These are phyloP conservation scores for Tachina fera DNA, from an alignment of 2,888 invertebrate genomes.

Conservation along the genomic window DNA sequence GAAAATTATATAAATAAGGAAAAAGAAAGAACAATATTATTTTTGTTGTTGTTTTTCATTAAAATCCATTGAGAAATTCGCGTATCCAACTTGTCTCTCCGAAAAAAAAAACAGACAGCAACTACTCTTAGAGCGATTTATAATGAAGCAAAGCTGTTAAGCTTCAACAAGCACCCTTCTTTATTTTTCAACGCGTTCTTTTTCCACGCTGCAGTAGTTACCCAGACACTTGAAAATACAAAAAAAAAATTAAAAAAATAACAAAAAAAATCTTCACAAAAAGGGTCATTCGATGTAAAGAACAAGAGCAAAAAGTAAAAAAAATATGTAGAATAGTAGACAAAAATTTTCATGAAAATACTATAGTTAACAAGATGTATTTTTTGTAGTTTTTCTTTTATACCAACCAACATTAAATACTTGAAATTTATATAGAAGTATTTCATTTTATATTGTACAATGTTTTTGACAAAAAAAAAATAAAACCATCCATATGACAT, in stretches of 20 bases:
- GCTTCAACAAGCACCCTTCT: constrained; percentile 66
- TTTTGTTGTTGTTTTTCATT: background rate
- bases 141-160: constrained; percentile 59
- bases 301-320: background rate
- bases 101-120: constrained; percentile 42
- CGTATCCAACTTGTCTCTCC: constrained; percentile 23
- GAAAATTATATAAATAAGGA: constrained; percentile 6
- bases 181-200: constrained; percentile 34
- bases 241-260: no score
- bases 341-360: constrained; percentile 50
- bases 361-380: constrained; percentile 56
- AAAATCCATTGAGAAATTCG: constrained; percentile 34
- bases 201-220: constrained; percentile 25
- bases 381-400: constrained; percentile 7
- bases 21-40: background rate
- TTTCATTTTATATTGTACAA: constrained; percentile 31
- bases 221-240: constrained; percentile 55
- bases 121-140: constrained; percentile 13
- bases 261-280: background rate
- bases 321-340: constrained; percentile 20
- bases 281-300: constrained; percentile 50
- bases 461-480: constrained; percentile 3
- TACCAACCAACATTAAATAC: constrained; percentile 51
- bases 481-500: constrained; percentile 54
- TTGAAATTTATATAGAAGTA: constrained; percentile 59